Conservation (phyloP, 2,113 vertebrate genomes). For the Colossoma macropomum region DNA sequence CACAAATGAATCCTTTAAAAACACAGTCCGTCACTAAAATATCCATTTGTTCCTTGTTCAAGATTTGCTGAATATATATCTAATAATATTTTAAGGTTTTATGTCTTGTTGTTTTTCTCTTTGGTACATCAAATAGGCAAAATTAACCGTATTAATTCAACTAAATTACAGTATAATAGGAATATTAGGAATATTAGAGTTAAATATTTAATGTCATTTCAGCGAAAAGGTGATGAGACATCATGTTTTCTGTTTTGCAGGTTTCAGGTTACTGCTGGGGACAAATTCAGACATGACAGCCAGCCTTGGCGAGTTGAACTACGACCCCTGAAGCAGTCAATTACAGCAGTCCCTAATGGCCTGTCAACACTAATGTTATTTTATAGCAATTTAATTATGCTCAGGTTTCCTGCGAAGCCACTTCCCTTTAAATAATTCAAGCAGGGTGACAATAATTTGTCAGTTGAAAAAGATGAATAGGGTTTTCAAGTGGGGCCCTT, state of each 20-base stretch:
- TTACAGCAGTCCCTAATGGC: constrained; percentile 77
- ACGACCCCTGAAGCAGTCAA: constrained; percentile 72
- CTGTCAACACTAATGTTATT: constrained; percentile 82
- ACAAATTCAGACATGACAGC: constrained; percentile 61
- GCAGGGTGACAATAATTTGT: constrained; percentile 77
- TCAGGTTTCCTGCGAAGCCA: constrained; percentile 78
- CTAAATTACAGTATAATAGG: too few relatives aligned
- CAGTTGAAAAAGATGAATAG: constrained; percentile 67
- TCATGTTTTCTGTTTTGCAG: not conserved
- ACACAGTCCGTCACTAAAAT: not conserved
- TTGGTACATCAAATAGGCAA: too few relatives aligned
- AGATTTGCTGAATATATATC: not conserved
- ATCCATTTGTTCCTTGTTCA: not conserved
- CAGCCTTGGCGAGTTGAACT: constrained; percentile 68
- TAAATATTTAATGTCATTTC: not conserved
- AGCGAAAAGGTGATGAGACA: not conserved
- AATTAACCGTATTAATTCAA: not conserved
- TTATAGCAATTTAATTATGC: constrained; percentile 86
- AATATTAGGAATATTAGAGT: too few relatives aligned
- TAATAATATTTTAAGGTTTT: not conserved
- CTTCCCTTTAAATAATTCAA: constrained; percentile 79
- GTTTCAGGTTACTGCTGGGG: constrained; percentile 37
- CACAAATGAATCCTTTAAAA: not conserved
- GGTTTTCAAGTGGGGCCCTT: constrained; percentile 61
- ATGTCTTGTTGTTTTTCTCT: not conserved